Percentiles rank a stretch among this genome's conserved stretches.
These are phyloP conservation scores for Chironomus striatipennis DNA, from an alignment of 1,140 invertebrate species.

Conservation along the genomic window DNA sequence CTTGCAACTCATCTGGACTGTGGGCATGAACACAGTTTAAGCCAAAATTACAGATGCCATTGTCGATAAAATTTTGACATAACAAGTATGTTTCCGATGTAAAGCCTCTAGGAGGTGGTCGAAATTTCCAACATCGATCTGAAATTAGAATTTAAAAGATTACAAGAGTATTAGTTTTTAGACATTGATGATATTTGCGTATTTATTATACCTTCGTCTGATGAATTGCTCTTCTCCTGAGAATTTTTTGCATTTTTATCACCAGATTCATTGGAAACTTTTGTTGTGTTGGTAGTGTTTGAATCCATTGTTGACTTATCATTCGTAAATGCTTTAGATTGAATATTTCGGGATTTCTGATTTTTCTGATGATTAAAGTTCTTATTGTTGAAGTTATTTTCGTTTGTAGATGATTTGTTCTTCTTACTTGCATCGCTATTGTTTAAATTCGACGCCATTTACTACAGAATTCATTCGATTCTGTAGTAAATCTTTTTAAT, in stretches of 20 bases:
- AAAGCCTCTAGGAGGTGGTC: constrained; percentile 57
- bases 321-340: not conserved
- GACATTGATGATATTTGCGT: too few relatives aligned
- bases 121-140: constrained; percentile 57
- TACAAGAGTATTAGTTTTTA: not conserved
- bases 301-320: not conserved
- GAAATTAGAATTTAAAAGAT: not conserved
- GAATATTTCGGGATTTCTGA: not conserved
- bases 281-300: not conserved
- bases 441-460: constrained; percentile 16
- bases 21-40: constrained; percentile 69
- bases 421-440: constrained; percentile 13
- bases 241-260: constrained; percentile 11
- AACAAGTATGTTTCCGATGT: constrained; percentile 46
- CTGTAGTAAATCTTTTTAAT: not conserved
- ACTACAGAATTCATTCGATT: not conserved
- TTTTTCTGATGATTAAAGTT: constrained; percentile 17
- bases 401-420: not conserved
- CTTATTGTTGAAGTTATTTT: constrained; percentile 13
- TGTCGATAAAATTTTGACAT: constrained; percentile 48
- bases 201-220: not conserved
- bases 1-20: constrained; percentile 57
- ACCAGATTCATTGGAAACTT: not conserved
- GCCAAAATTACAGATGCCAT: constrained; percentile 54
- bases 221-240: not conserved